Base-by-base conservation (phyloP, 2,888 invertebrate species). In the Tipula helvola region DNA sequence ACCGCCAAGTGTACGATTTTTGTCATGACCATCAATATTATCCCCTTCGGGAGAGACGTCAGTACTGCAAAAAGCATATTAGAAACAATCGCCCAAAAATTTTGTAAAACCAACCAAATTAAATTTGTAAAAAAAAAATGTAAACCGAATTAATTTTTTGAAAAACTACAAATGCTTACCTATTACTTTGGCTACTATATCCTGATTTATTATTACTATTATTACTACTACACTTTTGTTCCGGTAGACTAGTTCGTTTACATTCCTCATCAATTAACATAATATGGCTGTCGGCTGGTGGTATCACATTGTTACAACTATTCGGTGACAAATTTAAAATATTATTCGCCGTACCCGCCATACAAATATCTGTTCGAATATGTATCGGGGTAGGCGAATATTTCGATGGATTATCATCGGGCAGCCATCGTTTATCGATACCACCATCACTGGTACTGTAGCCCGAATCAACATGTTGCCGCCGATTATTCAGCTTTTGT, bases 361-460 rank as follows among this genome's bases (percentile, higher is more conserved):
- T 16, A 71, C 87, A 87, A n/a, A 87, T 18, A 5, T 88, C 87
- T 8, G 87, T 87, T 39, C 87, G 42, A 28, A 87, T 87, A 47
- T 87, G 87, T 3, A 87, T 36, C 87, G 88, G 87, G 8, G 87
- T 86, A 28, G 86, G 36, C 18, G 87, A 87, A 41, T 83, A 85
- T 85, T 87, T 86, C 85, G 87, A 87, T 85, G 86, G 84, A 83
- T 90, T 90, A 87, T 89, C 92, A 93, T 96, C 96, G 91, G 96
- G 96, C n/a, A 96, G 96, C 96, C 96, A 96, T 89, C 96, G 93
- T 90, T 96, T 96, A 89, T 96, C 96, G 86, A 95, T 93, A 0
- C 96, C 95, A 0, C 96, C 95, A 91, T 97, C 97, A 89, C 95
- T 95, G 7, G 97, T 97, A 91, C 96, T 96, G 91, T 97, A 97